Percentiles rank a stretch among this genome's conserved stretches.
Conservation (phyloP, 2,797 vertebrate species). For the Macropodus opercularis region DNA sequence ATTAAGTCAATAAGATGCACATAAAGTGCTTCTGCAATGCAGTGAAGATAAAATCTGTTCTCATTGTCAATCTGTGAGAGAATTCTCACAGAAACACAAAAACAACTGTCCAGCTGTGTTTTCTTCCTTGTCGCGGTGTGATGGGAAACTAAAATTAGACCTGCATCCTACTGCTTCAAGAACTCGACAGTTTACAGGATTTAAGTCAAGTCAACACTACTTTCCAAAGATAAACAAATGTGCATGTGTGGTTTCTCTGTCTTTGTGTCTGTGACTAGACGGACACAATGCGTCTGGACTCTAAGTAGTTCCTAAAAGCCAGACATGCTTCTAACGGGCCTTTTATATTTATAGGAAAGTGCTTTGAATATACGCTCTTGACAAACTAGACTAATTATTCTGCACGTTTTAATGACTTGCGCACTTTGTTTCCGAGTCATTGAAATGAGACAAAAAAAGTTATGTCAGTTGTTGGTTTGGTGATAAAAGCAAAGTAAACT, state of each 20-base stretch:
- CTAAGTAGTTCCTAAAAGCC: background rate
- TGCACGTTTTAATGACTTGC: background rate
- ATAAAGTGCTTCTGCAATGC: background rate
- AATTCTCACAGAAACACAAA: slow-evolving; percentile 70
- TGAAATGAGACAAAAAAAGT: background rate
- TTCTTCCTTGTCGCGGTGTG: slow-evolving; percentile 63
- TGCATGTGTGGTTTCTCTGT: background rate
- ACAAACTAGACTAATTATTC: background rate
- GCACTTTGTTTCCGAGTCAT: background rate
- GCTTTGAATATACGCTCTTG: background rate
- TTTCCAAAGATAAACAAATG: slow-evolving; percentile 39
- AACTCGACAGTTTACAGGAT: slow-evolving; percentile 29
- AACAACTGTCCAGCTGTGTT: slow-evolving; percentile 77
- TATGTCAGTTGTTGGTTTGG: background rate
- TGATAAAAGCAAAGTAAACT: background rate
- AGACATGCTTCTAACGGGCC: background rate
- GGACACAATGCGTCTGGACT: background rate
- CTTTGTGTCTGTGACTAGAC: background rate
- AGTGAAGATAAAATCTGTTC: slow-evolving; percentile 1
- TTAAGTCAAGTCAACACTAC: slow-evolving; percentile 20
- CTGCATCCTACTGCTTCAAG: slow-evolving; percentile 37
- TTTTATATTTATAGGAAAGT: background rate
- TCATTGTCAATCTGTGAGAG: slow-evolving; percentile 64
- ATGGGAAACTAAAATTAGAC: slow-evolving; percentile 71
- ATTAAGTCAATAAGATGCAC: background rate